Conservation (phyloP, 2,888 invertebrate genomes). For the Resseliella maxima region DNA sequence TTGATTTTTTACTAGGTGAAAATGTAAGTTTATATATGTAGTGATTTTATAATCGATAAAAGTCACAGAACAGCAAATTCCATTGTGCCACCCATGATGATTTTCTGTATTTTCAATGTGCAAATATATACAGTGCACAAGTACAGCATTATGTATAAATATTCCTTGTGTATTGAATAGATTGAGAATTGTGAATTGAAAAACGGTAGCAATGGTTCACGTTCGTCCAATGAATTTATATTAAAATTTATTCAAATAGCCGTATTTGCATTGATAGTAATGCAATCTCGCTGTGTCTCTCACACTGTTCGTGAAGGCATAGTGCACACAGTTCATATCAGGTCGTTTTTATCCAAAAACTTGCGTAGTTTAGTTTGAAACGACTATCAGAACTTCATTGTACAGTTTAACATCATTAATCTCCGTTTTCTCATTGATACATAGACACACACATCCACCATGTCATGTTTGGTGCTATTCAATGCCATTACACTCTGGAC, state of each 20-base stretch:
- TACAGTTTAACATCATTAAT: slow-evolving; percentile 26
- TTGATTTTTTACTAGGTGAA: slow-evolving; percentile 46
- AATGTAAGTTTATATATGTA: slow-evolving; percentile 5
- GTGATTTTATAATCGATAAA: slow-evolving; percentile 19
- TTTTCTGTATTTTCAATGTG: background rate
- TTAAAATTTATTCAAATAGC: slow-evolving; percentile 40
- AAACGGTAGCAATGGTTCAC: background rate
- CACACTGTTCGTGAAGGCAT: background rate
- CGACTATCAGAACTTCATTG: background rate
- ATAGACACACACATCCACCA: background rate
- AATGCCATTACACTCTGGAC: background rate
- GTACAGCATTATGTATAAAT: too few relatives aligned
- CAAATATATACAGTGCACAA: too few relatives aligned
- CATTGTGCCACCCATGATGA: slow-evolving; percentile 55
- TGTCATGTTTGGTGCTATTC: background rate
- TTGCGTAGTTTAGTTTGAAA: background rate
- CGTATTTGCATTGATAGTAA: slow-evolving; percentile 16
- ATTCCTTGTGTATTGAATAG: too few relatives aligned
- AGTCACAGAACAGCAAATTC: background rate
- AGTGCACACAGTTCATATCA: slow-evolving; percentile 6
- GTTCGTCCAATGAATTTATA: slow-evolving; percentile 13
- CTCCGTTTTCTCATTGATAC: slow-evolving; percentile 18
- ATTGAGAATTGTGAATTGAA: too few relatives aligned
- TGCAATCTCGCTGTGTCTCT: background rate
- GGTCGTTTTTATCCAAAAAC: background rate